Evolutionary conservation across 2,888 invertebrate genomes (phyloP).

Genomic region (Tiliacea aurago): DNA sequence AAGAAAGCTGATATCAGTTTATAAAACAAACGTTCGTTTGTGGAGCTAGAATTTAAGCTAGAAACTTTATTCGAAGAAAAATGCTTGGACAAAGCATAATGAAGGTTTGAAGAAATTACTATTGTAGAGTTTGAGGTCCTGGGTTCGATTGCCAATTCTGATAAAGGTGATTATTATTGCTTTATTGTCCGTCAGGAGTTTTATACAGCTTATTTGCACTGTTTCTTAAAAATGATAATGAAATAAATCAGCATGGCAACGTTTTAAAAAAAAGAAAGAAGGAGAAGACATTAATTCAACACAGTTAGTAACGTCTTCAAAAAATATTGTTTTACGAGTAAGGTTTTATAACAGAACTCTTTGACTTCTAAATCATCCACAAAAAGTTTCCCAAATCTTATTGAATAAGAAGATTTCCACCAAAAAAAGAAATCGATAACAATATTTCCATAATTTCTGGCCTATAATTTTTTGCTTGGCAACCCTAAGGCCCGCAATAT

Average conservation of each 20-base stretch:
- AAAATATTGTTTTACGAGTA: neutral
- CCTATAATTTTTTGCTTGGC: slow-evolving; percentile 31
- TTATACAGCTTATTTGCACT: neutral
- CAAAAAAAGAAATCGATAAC: slow-evolving; percentile 39
- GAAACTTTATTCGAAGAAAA: slow-evolving; percentile 13
- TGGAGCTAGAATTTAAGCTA: neutral
- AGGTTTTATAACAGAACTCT: neutral
- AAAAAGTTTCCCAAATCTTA: slow-evolving; percentile 30
- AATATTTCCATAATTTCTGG: slow-evolving; percentile 36
- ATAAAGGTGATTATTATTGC: neutral
- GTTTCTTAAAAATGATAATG: neutral
- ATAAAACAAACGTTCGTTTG: slow-evolving; percentile 17
- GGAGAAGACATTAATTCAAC: neutral
- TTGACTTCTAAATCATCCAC: neutral
- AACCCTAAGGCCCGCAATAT: slow-evolving; percentile 59
- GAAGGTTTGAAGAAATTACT: neutral
- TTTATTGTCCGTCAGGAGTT: neutral
- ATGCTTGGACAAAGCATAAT: neutral
- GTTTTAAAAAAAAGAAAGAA: too few relatives aligned
- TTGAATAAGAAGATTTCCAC: slow-evolving; percentile 32
- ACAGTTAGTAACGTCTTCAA: neutral
- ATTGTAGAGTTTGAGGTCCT: too few relatives aligned
- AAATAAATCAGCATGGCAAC: neutral
- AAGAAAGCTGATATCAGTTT: slow-evolving; percentile 32
- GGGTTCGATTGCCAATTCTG: neutral